A percentile compares a stretch with the other conserved stretches of the same genome.
These are phyloP conservation scores for Drosophila phalerata DNA, from an alignment of 2,888 invertebrate species.

Conservation along the genomic window DNA sequence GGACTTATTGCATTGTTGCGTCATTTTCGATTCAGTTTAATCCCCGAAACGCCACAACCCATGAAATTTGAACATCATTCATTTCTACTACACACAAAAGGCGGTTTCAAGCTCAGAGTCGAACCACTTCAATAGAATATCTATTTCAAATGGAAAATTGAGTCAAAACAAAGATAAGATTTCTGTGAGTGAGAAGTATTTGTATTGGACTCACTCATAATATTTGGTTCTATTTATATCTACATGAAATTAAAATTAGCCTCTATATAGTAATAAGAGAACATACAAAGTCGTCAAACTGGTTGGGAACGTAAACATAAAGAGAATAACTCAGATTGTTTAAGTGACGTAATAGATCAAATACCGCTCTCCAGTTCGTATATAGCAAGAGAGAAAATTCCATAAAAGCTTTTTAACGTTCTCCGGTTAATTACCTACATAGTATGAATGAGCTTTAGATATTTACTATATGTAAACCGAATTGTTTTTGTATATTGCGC, in stretches of 20 bases:
- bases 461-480: not conserved
- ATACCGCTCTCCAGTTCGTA: slow-evolving; percentile 2
- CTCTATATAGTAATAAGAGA: not conserved
- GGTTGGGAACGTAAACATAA: not conserved
- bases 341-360: slow-evolving; percentile 27
- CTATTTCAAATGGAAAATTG: not conserved
- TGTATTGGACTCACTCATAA: not conserved
- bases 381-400: not conserved
- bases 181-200: not conserved
- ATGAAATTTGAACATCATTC: slow-evolving; percentile 51
- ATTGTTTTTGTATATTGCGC: too few species aligned
- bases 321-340: not conserved
- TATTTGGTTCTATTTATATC: not conserved
- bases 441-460: slow-evolving; percentile 16
- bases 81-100: slow-evolving; percentile 54
- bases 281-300: not conserved
- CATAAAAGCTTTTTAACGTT: slow-evolving; percentile 14
- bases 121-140: slow-evolving; percentile 26
- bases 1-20: slow-evolving; percentile 66
- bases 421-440: not conserved
- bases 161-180: not conserved
- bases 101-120: slow-evolving; percentile 59
- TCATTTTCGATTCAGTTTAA: slow-evolving; percentile 57
- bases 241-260: not conserved
- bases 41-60: slow-evolving; percentile 52